phyloP scores from a whole-genome alignment of 1,140 invertebrate species.

The Magallana angulata region DNA sequence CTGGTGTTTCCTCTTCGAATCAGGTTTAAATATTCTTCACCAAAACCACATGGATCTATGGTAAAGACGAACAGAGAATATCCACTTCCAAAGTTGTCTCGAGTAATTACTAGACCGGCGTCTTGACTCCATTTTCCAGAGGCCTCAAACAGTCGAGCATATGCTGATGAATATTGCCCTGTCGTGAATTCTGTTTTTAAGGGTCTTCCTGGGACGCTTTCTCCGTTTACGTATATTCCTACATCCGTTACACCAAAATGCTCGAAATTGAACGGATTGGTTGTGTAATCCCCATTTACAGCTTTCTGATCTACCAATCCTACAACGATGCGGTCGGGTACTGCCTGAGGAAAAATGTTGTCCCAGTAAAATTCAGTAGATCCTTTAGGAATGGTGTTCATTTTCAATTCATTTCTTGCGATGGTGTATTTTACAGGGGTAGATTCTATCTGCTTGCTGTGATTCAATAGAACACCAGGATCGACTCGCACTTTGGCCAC shows the following conservation, averaged over 20 bases:
- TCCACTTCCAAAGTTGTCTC: slow-evolving; percentile 49
- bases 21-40: slow-evolving; percentile 53
- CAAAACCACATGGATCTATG: slow-evolving; percentile 36
- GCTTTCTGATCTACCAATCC: slow-evolving; percentile 50
- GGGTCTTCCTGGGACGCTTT: too few species aligned
- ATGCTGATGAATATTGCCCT: slow-evolving; percentile 49
- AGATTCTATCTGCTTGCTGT: slow-evolving; percentile 45
- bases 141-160: slow-evolving; percentile 49
- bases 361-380: slow-evolving; percentile 49
- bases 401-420: slow-evolving; percentile 49
- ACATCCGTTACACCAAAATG: slow-evolving; percentile 47
- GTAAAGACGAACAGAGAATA: slow-evolving; percentile 46
- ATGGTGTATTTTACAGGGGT: slow-evolving; percentile 46
- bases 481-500: slow-evolving; percentile 30
- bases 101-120: slow-evolving; percentile 45
- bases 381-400: slow-evolving; percentile 48
- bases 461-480: slow-evolving; percentile 50
- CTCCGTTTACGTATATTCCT: not conserved
- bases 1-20: slow-evolving; percentile 47
- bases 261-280: slow-evolving; percentile 57
- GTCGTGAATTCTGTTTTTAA: too few species aligned
- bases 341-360: slow-evolving; percentile 47
- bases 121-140: slow-evolving; percentile 55
- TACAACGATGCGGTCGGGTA: slow-evolving; percentile 41
- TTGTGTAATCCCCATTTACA: slow-evolving; percentile 55